phyloP scores from a whole-genome alignment of 1,140 invertebrate species.

The Lordiphosa mommai region DNA sequence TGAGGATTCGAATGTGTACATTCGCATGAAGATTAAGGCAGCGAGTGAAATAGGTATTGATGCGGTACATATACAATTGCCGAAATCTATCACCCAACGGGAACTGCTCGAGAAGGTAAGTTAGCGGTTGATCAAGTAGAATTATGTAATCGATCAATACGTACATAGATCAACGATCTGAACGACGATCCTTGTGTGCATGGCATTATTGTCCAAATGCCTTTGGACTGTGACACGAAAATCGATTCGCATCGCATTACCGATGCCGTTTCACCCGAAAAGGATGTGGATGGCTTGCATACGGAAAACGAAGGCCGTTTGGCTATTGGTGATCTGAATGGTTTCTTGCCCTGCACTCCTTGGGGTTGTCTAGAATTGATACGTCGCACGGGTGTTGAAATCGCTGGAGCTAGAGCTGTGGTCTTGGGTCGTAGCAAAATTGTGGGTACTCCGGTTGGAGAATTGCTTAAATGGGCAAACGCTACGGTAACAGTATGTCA shows the following conservation, averaged over 20 bases:
- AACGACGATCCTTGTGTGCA: constrained; percentile 93
- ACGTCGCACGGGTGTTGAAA: constrained; percentile 88
- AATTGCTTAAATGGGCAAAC: constrained; percentile 97
- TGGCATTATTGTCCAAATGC: constrained; percentile 99
- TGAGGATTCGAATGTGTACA: constrained; percentile 99
- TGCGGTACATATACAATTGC: constrained; percentile 90
- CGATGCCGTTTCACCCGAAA: constrained; percentile 90
- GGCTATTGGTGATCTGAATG: constrained; percentile 90
- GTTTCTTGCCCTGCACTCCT: constrained; percentile 96
- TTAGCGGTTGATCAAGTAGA: constrained; percentile 11
- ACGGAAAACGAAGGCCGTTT: constrained; percentile 94
- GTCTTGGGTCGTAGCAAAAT: constrained; percentile 98
- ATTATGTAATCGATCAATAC: background rate
- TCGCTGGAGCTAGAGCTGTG: constrained; percentile 93
- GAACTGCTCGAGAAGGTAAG: constrained; percentile 84
- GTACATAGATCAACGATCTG: constrained; percentile 80
- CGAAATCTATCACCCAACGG: constrained; percentile 89
- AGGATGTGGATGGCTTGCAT: constrained; percentile 97
- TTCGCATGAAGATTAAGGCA: constrained; percentile 96
- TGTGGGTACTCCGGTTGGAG: constrained; percentile 96
- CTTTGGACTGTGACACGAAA: constrained; percentile 89
- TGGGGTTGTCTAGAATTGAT: constrained; percentile 96
- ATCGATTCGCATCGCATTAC: constrained; percentile 94
- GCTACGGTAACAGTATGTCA: constrained; percentile 98
- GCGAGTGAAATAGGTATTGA: constrained; percentile 94